Evolutionary conservation across 2,797 vertebrate species (phyloP).

Genomic region (Cottoperca gobio): DNA sequence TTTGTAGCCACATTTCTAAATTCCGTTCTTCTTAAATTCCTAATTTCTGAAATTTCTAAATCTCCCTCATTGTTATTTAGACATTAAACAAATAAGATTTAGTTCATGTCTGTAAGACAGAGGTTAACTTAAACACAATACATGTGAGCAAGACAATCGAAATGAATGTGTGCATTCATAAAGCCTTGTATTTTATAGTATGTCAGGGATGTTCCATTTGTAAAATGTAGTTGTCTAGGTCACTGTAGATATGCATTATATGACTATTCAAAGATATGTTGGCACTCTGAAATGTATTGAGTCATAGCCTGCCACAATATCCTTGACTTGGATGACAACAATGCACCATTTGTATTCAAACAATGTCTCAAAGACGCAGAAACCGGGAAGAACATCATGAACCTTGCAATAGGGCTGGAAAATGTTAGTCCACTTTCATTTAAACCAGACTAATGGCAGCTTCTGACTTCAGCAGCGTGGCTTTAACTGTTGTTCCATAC

Average conservation of each 20-base stretch:
- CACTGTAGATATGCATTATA: constrained; percentile 15
- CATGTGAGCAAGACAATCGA: background rate
- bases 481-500: background rate
- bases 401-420: background rate
- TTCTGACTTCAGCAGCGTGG: background rate
- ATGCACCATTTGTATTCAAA: constrained; percentile 39
- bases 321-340: constrained; percentile 45
- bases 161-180: background rate
- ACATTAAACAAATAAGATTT: background rate
- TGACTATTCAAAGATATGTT: constrained; percentile 32
- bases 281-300: constrained; percentile 31
- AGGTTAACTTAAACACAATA: background rate
- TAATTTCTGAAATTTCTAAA: background rate
- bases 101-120: background rate
- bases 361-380: constrained; percentile 15
- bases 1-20: background rate
- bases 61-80: background rate
- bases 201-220: background rate
- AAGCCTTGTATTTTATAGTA: background rate
- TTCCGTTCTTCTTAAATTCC: background rate
- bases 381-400: constrained; percentile 17
- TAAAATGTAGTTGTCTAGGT: background rate
- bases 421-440: background rate
- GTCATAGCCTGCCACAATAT: constrained; percentile 39
- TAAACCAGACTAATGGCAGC: background rate